Evolutionary conservation across 2,888 invertebrate genomes (phyloP).

Genomic region (Rhamnusium bicolor): DNA sequence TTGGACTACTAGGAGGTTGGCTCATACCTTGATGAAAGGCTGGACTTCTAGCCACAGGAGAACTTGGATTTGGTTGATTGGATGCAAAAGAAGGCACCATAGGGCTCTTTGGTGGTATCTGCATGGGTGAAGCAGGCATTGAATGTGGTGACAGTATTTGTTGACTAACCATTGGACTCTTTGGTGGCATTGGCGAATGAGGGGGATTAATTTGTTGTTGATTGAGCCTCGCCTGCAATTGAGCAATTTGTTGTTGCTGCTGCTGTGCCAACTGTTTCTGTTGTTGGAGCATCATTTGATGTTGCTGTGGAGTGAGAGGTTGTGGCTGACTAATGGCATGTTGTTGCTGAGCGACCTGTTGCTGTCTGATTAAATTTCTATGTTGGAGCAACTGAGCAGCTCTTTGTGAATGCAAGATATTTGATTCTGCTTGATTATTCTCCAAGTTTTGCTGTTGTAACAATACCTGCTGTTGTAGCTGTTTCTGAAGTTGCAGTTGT

Average conservation of each 20-base stretch:
- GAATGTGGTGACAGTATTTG: constrained; percentile 70
- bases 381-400: constrained; percentile 67
- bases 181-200: constrained; percentile 74
- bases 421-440: constrained; percentile 68
- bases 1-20: constrained; percentile 72
- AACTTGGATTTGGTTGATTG: constrained; percentile 73
- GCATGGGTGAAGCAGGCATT: constrained; percentile 71
- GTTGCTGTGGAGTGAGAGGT: constrained; percentile 66
- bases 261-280: constrained; percentile 61
- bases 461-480: constrained; percentile 71
- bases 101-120: constrained; percentile 71
- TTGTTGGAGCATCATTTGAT: constrained; percentile 67
- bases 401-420: constrained; percentile 69
- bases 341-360: constrained; percentile 55
- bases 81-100: constrained; percentile 61
- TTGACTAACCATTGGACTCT: constrained; percentile 71
- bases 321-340: constrained; percentile 60
- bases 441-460: constrained; percentile 55
- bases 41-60: constrained; percentile 76
- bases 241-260: constrained; percentile 63
- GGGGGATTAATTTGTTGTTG: constrained; percentile 67
- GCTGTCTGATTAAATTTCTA: constrained; percentile 63
- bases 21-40: constrained; percentile 71
- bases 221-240: constrained; percentile 70
- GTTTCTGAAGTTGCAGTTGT: constrained; percentile 66